Conservation (phyloP, 1,140 invertebrate species). For the Rhagoletis pomonella region DNA sequence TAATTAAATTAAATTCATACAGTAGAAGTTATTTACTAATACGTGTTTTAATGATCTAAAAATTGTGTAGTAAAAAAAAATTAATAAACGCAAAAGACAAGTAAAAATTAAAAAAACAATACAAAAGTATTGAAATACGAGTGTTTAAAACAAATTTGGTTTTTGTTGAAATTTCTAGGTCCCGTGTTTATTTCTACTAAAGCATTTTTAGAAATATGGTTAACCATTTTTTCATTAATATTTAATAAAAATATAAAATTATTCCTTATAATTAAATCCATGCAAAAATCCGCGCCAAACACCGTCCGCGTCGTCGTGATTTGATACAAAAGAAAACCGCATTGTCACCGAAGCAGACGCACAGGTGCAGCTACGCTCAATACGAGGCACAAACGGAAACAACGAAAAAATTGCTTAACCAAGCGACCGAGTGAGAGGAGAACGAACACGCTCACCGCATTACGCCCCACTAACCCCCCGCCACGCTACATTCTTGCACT, state of each 20-base stretch:
- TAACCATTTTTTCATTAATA: neutral
- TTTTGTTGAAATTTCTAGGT: slow-evolving; percentile 31
- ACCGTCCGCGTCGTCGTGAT: slow-evolving; percentile 18
- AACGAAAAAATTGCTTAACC: neutral
- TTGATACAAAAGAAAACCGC: slow-evolving; percentile 31
- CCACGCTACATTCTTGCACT: slow-evolving; percentile 1
- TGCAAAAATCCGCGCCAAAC: slow-evolving; percentile 2
- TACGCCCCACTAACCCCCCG: neutral
- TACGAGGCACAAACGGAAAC: slow-evolving; percentile 14
- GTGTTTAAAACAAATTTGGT: neutral
- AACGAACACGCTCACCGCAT: neutral
- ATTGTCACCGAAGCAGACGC: neutral
- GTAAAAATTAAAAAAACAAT: too few relatives aligned
- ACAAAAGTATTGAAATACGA: too few relatives aligned
- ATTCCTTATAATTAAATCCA: neutral
- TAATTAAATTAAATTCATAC: neutral
- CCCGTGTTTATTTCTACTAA: neutral
- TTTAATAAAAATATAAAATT: neutral
- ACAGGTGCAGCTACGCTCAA: slow-evolving; percentile 13
- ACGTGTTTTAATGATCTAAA: neutral
- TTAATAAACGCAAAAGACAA: neutral
- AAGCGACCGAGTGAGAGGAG: neutral
- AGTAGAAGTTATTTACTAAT: neutral
- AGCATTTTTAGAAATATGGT: neutral
- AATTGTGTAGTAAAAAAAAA: neutral